These are phyloP conservation scores for Penaeus monodon DNA, from an alignment of 2,888 invertebrate species.

Conservation along the genomic window DNA sequence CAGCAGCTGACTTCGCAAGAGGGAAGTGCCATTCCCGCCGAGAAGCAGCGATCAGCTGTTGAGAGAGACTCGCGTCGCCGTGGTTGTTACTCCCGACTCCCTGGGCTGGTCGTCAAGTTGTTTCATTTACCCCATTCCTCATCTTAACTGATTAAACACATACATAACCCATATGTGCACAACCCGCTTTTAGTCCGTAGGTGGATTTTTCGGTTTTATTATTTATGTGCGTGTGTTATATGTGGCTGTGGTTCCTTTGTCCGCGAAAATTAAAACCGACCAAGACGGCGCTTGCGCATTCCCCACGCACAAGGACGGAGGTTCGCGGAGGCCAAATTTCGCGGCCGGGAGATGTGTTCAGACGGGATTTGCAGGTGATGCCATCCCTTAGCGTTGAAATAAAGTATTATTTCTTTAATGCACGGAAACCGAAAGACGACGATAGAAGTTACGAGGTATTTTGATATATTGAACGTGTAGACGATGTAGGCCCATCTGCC, in stretches of 20 bases:
- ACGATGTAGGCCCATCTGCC: no score
- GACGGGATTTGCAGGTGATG: no score
- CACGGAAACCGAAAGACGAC: no score
- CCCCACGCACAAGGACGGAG: background rate
- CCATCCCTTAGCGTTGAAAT: no score
- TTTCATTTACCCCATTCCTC: slow-evolving; percentile 54
- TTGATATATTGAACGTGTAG: no score
- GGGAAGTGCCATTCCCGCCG: slow-evolving; percentile 40
- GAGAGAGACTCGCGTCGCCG: background rate
- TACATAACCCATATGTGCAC: background rate
- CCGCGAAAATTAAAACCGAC: slow-evolving; percentile 43
- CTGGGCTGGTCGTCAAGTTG: slow-evolving; percentile 28
- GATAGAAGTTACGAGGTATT: no score
- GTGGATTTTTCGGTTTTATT: background rate
- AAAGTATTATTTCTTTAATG: no score
- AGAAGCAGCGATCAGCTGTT: slow-evolving; percentile 56
- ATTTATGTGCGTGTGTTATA: background rate
- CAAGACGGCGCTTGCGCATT: slow-evolving; percentile 37
- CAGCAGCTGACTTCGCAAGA: slow-evolving; percentile 52
- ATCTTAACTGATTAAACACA: no score
- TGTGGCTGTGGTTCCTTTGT: slow-evolving; percentile 45
- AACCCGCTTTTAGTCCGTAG: background rate
- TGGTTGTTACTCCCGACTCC: background rate
- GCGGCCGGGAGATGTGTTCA: background rate
- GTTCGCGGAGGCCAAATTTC: background rate